Evolutionary conservation across 2,888 invertebrate species (phyloP).

Genomic region (Phyllotreta striolata): DNA sequence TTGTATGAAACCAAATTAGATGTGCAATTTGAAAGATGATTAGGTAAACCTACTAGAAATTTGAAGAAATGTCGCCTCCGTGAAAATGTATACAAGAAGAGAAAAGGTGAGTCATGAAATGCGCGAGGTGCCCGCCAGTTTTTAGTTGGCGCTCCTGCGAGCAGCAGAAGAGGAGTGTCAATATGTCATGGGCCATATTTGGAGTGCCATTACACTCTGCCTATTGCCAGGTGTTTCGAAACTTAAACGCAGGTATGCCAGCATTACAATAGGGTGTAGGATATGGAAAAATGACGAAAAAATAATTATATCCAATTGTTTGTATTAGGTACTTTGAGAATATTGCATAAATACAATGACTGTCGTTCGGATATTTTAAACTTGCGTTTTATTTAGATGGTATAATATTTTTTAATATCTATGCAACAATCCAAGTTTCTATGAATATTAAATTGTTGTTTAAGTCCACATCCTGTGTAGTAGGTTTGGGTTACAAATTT

Average conservation of each 20-base stretch:
- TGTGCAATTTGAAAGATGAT: not conserved
- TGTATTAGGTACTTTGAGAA: conserved; percentile 6
- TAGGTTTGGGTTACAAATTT: no score
- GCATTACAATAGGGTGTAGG: conserved; percentile 22
- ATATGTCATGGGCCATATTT: conserved; percentile 29
- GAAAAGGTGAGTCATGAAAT: conserved; percentile 14
- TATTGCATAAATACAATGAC: conserved; percentile 10
- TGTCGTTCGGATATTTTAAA: conserved; percentile 2
- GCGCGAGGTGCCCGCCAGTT: conserved; percentile 11
- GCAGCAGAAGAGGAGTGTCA: conserved; percentile 24
- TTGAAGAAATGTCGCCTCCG: conserved; percentile 11
- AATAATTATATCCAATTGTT: conserved; percentile 21
- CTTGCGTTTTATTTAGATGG: conserved; percentile 6
- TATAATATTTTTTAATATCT: not conserved
- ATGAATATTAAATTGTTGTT: no score
- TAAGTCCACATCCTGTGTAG: no score
- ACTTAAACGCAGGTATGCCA: conserved; percentile 11
- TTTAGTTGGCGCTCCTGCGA: conserved; percentile 21
- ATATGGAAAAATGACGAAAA: conserved; percentile 8
- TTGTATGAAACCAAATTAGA: no score
- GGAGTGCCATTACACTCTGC: conserved; percentile 20
- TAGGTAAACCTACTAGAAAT: not conserved
- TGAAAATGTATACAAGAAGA: not conserved
- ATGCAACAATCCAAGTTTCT: no score
- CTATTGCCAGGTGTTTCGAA: conserved; percentile 22